Percentiles rank a stretch among this genome's conserved stretches.
Evolutionary conservation across 2,888 invertebrate species (phyloP).

Genomic region (Aleiodes testaceus): DNA sequence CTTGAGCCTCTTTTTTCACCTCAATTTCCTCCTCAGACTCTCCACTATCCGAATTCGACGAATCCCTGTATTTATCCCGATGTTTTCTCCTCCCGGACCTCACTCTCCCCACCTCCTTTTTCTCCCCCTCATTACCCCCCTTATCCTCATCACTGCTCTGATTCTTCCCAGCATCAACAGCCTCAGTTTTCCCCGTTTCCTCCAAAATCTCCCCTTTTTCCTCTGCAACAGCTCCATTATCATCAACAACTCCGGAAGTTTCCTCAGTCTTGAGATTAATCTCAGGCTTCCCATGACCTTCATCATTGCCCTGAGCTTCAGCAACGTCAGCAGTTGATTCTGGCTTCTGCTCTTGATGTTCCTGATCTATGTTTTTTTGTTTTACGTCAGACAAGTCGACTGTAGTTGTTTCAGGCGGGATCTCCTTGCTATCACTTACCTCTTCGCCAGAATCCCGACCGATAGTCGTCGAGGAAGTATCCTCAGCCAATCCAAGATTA

Average conservation of each 20-base stretch:
- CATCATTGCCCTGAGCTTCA: too few species aligned
- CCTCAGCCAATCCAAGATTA: slow-evolving; percentile 59
- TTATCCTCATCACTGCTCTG: slow-evolving; percentile 48
- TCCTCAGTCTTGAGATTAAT: too few species aligned
- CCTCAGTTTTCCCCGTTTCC: slow-evolving; percentile 48
- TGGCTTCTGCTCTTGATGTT: slow-evolving; percentile 36
- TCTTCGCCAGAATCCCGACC: slow-evolving; percentile 71
- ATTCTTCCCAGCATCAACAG: slow-evolving; percentile 52
- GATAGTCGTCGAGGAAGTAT: slow-evolving; percentile 66
- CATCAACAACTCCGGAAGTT: slow-evolving; percentile 39
- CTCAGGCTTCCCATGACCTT: too few species aligned
- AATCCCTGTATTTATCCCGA: slow-evolving; percentile 65
- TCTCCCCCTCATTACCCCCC: slow-evolving; percentile 37
- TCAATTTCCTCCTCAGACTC: slow-evolving; percentile 71
- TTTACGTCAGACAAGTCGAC: slow-evolving; percentile 72
- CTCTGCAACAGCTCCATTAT: slow-evolving; percentile 10
- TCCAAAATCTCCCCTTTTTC: slow-evolving; percentile 48
- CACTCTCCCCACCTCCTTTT: neutral
- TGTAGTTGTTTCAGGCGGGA: slow-evolving; percentile 71
- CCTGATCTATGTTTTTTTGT: slow-evolving; percentile 72
- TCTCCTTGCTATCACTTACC: slow-evolving; percentile 73
- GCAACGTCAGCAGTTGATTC: neutral
- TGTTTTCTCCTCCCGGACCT: slow-evolving; percentile 63
- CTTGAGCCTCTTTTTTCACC: slow-evolving; percentile 52
- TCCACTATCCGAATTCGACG: slow-evolving; percentile 66